Base-by-base conservation (phyloP, 2,888 invertebrate species). In the Troides aeacus region DNA sequence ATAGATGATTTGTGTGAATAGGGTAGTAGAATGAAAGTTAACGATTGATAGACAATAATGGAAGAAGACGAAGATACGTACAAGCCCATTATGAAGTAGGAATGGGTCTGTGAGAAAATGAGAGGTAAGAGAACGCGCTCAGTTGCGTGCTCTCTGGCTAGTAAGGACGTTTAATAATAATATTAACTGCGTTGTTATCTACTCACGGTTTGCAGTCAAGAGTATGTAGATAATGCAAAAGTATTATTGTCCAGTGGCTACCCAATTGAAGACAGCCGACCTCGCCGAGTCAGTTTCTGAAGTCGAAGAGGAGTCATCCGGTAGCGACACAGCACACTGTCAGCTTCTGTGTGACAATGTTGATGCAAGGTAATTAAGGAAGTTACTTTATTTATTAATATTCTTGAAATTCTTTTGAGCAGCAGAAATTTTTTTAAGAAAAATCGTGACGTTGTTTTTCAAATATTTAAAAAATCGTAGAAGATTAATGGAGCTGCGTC, bases 401-500 rank as follows among this genome's bases (percentile, higher is more conserved):
- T 18, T n/a, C 18, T n/a, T 53, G 6, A 53, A 17, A 17, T 15
- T 50, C 5, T 18, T 18, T 50, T 2, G 5, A 50, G 2, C 5
- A 53, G 21, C 10, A 46, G 15, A 46, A 12, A 46, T 1, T 46
- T 46, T 46, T 46, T 46, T 46, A 30, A 30, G 3, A 15, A 46
- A 12, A 3, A 46, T 46, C 2, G 53, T 53, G 18, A n/a, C n/a
- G 18, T 7, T 53, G 15, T 5, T n/a, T 53, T 7, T 53, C 8
- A 53, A 7, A 6, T 6, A 2, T 53, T 53, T 53, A 53, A 30
- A 24, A 46, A 72, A 50, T 65, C 72, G 58, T 74, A 94, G 95
- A 76, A 94, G 95, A 72, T 87, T 95, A 74, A 94, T 95, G 90
- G 95, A 95, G 77, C 94, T 95, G 69, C 91, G 92, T 0, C 79